Base-by-base conservation (phyloP, 2,888 invertebrate species). In the Fragum whitleyi region DNA sequence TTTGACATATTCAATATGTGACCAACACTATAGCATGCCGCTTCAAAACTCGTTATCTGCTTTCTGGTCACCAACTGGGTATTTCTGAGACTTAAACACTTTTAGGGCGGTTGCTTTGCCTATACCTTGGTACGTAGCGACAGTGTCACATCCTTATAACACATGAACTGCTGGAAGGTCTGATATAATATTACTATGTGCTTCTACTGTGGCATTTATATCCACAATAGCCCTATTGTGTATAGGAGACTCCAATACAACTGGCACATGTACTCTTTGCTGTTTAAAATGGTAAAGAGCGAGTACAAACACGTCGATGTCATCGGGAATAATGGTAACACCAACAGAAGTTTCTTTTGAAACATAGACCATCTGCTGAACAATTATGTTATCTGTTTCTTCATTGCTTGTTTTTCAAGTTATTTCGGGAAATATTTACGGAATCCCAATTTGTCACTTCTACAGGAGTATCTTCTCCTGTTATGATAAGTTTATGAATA, bases 71-170 rank as follows among this genome's bases (percentile, higher is more conserved):
- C 32, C 65, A 32, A 32, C 32, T 7, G 21, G 36, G 36, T 9
- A 21, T 67, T 67, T 67, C 42, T 39, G 39, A 21, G 36, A 39
- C 23, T 39, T 39, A 7, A 67, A 11, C 7, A 67, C 67, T 67
- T 39, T 67, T 36, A 69, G 6, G 14, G 28, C 69, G 23, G 42
- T 69, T 23, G 16, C 47, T 26, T 47, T 69, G 21, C 69, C 42
- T 21, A 68, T 47, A 14, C 47, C 28, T 14, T 42, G 2, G 23
- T 26, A 68, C 9, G 6, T 26, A 23, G 69, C 69, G 2, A 51
- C 51, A 51, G 51, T 69, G 28, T 69, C 69, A 70, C 70, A 55
- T 19, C 55, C 70, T 16, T 55, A 55, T 32, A 70, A 21, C 1
- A n/a, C 57, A 70, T 70, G 70, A 2, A 19, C 55, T 26, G 70